Evolutionary conservation across 2,797 vertebrate genomes (phyloP).

Genomic region (Lagorchestes hirsutus): DNA sequence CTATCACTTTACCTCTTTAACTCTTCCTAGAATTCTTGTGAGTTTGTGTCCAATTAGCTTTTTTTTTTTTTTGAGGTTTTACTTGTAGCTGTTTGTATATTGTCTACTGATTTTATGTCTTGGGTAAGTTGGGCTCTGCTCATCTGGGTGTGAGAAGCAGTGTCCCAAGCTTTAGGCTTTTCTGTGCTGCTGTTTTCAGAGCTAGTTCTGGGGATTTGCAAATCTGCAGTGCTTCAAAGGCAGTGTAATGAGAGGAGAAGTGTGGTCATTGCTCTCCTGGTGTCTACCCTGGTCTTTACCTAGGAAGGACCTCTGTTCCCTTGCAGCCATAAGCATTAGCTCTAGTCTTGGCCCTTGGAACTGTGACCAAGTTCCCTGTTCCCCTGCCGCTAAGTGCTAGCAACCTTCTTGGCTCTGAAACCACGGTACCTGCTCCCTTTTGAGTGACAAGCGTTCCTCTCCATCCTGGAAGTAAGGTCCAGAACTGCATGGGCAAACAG

Average conservation of each 20-base stretch:
- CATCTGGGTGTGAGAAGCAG: no score
- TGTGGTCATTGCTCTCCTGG: background rate
- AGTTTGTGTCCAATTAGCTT: background rate
- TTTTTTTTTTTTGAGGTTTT: background rate
- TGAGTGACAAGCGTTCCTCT: background rate
- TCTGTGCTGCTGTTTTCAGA: background rate
- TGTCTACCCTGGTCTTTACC: background rate
- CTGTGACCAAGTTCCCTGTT: no score
- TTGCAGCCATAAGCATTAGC: background rate
- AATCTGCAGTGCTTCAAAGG: background rate
- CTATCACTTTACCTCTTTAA: background rate
- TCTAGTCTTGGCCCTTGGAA: no score
- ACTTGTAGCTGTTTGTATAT: background rate
- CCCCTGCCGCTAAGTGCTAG: no score
- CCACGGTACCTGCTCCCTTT: background rate
- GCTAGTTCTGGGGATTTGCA: background rate
- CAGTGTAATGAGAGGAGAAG: background rate
- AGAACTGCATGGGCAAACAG: no score
- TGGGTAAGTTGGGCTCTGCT: background rate
- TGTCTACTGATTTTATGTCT: background rate
- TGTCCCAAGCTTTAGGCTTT: background rate
- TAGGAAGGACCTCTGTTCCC: background rate
- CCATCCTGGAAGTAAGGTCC: no score
- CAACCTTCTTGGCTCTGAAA: background rate
- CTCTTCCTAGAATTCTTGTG: background rate